Percentiles rank a stretch among this genome's conserved stretches.
Conservation (phyloP, 2,113 vertebrate genomes). For the Ranitomeya imitator region DNA sequence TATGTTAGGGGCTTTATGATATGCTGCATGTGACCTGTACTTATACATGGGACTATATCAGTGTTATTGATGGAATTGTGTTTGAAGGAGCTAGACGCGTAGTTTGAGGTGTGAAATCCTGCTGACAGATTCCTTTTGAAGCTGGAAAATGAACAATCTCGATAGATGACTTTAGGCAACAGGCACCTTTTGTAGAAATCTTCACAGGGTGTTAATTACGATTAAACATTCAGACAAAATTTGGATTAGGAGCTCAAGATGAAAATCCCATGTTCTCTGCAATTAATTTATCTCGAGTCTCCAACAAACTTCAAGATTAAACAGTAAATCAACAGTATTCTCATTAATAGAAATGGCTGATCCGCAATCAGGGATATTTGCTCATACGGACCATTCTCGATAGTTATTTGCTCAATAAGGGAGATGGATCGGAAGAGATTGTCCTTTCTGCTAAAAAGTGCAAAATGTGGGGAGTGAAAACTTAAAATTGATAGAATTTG, state of each 20-base stretch:
- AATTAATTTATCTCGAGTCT: conserved; percentile 20
- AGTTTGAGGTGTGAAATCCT: too few relatives aligned
- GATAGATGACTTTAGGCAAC: neutral
- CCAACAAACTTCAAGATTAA: conserved; percentile 14
- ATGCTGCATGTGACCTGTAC: too few relatives aligned
- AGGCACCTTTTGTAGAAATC: neutral
- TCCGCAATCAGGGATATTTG: conserved; percentile 9
- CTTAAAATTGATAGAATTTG: neutral
- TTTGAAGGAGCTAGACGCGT: too few relatives aligned
- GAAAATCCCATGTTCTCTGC: conserved; percentile 1
- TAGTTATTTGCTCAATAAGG: conserved; percentile 18
- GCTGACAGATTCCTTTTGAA: neutral
- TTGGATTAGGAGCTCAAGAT: conserved; percentile 4
- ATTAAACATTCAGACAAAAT: neutral
- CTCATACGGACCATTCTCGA: neutral
- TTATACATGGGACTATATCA: too few relatives aligned
- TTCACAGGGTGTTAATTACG: neutral
- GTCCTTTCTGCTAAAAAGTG: neutral
- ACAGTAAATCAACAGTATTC: conserved; percentile 31
- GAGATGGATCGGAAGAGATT: neutral
- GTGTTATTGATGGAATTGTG: too few relatives aligned
- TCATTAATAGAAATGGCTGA: conserved; percentile 41
- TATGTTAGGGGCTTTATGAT: too few relatives aligned
- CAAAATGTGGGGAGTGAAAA: neutral
- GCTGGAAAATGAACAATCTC: neutral